Base-by-base conservation (phyloP, 2,113 vertebrate genomes). In the Nesogale talazaci region DNA sequence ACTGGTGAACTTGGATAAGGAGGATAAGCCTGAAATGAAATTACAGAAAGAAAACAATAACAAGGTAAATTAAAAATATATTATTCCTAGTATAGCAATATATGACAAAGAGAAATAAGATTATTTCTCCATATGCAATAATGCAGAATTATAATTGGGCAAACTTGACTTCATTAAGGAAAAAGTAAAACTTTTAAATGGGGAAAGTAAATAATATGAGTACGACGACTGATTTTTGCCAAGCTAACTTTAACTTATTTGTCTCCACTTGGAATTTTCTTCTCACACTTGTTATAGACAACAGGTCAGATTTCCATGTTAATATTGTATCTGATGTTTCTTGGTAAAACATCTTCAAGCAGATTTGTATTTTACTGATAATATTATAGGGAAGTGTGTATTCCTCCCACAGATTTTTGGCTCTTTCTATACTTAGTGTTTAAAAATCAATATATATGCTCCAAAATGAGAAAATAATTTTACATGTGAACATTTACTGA, bases 1-100 rank as follows among this genome's bases (percentile, higher is more conserved):
- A 99, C 96, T 94, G 98, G 96, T 95, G 98, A 98, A 85, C 97
- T 98, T 84, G 95, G 97, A 63, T 99, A 99, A 1, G 98, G 79
- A 95, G 97, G 95, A 72, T 99, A 99, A 0, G 98, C 96, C 99
- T 99, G 94, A 31, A 97, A 95, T 46, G 93, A 29, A 95, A 42
- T 96, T 0, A 94, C 3, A 92, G 23, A 86, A 94, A 77, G 8
- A 92, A 56, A 27, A 2, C 1, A 42, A 74, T 91, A 87, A 82
- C 19, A 42, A 57, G 0, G 1, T 69, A 59, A 67, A 56, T 31
- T 56, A 40, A 3, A 76, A 89, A 1, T 87, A 3, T 46, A 90
- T 59, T n/a, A 92, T 88, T 78, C 14, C 25, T 19, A 78, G 86
- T 52, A 23, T 25, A 92, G 79, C 82, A 61, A 78, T 90, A 63